Conservation (phyloP, 2,113 vertebrate genomes). For the Notarius quadriscutis region DNA sequence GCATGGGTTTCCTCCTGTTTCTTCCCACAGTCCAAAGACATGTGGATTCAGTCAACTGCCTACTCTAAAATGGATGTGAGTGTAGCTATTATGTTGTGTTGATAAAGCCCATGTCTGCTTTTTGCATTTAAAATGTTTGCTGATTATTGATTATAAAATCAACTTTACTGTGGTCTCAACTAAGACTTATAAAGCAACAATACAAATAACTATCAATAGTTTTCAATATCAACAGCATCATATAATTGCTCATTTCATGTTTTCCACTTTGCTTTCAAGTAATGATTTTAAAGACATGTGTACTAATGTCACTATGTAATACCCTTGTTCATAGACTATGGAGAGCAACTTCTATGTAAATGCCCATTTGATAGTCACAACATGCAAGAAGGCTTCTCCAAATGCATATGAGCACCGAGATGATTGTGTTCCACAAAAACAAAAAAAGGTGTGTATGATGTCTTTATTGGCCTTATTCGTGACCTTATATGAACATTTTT, state of each 20-base stretch:
- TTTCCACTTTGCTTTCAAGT: background rate
- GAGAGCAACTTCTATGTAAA: background rate
- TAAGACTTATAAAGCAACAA: too few relatives aligned
- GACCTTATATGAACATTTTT: background rate
- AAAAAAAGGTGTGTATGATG: background rate
- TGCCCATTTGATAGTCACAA: background rate
- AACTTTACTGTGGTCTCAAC: too few relatives aligned
- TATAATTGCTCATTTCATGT: background rate
- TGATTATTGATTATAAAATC: too few relatives aligned
- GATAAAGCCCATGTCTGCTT: too few relatives aligned
- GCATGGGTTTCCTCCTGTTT: too few relatives aligned
- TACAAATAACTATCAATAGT: too few relatives aligned
- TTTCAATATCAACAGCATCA: background rate
- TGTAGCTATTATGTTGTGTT: too few relatives aligned
- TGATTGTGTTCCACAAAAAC: background rate
- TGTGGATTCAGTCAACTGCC: too few relatives aligned
- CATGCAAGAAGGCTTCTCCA: background rate
- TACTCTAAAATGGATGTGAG: too few relatives aligned
- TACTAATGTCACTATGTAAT: background rate
- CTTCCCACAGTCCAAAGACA: too few relatives aligned
- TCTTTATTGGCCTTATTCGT: background rate
- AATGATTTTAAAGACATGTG: background rate
- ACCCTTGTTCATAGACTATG: background rate
- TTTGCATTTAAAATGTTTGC: too few relatives aligned
- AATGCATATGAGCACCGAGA: background rate